These are phyloP conservation scores for Scaptomyza reducta DNA, from an alignment of 2,888 invertebrate species.

Conservation along the genomic window DNA sequence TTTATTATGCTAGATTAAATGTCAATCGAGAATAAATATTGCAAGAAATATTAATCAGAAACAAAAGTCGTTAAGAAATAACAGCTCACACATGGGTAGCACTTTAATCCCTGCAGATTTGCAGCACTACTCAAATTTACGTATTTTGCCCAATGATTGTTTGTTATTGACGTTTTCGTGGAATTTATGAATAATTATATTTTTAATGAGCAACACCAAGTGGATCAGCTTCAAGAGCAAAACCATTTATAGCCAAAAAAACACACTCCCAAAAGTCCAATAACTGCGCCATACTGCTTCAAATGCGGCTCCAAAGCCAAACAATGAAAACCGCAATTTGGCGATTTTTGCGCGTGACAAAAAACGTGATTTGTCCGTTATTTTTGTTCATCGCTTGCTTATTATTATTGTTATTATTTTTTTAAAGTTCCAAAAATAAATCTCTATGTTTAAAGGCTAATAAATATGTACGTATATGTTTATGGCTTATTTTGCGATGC, in stretches of 20 bases:
- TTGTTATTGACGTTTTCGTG: not conserved
- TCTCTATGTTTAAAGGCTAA: conserved; percentile 52
- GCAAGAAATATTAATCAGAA: not conserved
- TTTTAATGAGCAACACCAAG: not conserved
- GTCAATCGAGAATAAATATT: not conserved
- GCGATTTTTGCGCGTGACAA: conserved; percentile 52
- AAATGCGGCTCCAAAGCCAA: conserved; percentile 16
- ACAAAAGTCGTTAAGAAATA: too few relatives aligned
- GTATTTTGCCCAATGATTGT: not conserved
- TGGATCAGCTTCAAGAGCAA: conserved; percentile 23
- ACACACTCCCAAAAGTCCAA: conserved; percentile 11
- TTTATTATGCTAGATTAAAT: not conserved
- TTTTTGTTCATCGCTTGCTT: conserved; percentile 1
- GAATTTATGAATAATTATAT: not conserved
- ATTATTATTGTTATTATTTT: conserved; percentile 19
- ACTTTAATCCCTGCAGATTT: not conserved
- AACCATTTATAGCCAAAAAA: conserved; percentile 16
- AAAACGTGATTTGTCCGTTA: conserved; percentile 48
- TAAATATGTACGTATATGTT: conserved; percentile 19
- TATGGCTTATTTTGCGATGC: conserved; percentile 56
- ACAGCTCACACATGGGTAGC: not conserved
- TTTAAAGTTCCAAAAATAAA: conserved; percentile 48
- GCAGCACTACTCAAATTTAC: not conserved
- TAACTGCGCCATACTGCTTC: conserved; percentile 38
- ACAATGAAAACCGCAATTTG: conserved; percentile 24